Evolutionary conservation across 2,888 invertebrate species (phyloP).

Genomic region (Eubasilissa splendida): DNA sequence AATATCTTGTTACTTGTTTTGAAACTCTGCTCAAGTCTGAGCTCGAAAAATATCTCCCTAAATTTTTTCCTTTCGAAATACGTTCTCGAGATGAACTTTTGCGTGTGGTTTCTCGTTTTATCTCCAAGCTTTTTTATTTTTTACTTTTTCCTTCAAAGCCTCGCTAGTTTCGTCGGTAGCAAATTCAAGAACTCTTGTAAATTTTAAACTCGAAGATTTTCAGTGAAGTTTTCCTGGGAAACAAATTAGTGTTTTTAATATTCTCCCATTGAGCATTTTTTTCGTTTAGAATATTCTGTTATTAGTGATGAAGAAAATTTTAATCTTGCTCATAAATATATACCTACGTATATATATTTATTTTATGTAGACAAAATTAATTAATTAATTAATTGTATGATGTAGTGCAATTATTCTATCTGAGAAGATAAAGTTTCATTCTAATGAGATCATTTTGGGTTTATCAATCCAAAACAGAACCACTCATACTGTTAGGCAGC

Average conservation of each 20-base stretch:
- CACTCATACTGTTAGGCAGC: no score
- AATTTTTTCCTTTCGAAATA: constrained; percentile 5
- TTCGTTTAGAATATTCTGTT: no score
- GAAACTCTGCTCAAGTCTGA: not conserved
- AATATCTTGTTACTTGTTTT: not conserved
- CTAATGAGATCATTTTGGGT: no score
- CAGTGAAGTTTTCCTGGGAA: not conserved
- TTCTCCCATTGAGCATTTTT: no score
- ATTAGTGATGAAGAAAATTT: no score
- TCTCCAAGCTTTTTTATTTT: not conserved
- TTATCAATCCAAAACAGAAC: no score
- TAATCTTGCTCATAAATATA: no score
- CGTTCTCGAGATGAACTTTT: constrained; percentile 15
- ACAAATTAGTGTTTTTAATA: not conserved
- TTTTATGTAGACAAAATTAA: no score
- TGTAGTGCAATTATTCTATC: no score
- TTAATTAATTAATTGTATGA: no score
- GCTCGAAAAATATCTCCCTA: not conserved
- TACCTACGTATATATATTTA: no score
- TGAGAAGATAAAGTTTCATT: no score
- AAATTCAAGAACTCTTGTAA: constrained; percentile 27
- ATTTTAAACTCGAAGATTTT: constrained; percentile 20
- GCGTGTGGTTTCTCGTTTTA: constrained; percentile 15
- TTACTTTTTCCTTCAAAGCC: constrained; percentile 22
- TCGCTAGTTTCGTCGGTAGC: constrained; percentile 8